A percentile compares a stretch with the other conserved stretches of the same genome.
Evolutionary conservation across 2,888 invertebrate genomes (phyloP).

Genomic region (Trichogramma evanescens): DNA sequence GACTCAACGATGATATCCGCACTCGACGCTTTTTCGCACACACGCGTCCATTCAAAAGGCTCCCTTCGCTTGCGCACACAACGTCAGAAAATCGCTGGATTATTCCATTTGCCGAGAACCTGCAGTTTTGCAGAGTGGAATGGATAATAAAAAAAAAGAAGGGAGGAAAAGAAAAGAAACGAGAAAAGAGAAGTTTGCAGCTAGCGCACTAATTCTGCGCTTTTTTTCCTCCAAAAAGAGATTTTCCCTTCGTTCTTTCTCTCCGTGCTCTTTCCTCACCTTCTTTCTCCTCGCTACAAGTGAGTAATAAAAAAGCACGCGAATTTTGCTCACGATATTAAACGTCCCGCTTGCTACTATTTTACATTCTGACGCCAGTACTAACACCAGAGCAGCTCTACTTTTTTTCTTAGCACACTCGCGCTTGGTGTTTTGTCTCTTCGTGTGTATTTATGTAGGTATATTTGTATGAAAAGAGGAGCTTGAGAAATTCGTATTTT

Average conservation of each 20-base stretch:
- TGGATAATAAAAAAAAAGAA: slow-evolving; percentile 3
- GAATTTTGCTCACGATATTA: slow-evolving; percentile 17
- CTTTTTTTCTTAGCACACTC: background rate
- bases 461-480: too few species aligned
- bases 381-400: background rate
- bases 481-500: background rate
- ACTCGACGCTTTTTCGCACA: background rate
- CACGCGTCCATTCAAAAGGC: background rate
- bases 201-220: slow-evolving; percentile 18
- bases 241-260: slow-evolving; percentile 5
- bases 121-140: background rate
- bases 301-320: slow-evolving; percentile 12
- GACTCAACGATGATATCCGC: slow-evolving; percentile 15
- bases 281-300: background rate
- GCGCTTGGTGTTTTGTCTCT: background rate
- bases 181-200: slow-evolving; percentile 7
- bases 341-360: slow-evolving; percentile 13
- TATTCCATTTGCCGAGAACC: slow-evolving; percentile 21
- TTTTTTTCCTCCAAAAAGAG: slow-evolving; percentile 11
- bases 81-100: slow-evolving; percentile 22
- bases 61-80: slow-evolving; percentile 7
- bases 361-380: slow-evolving; percentile 11
- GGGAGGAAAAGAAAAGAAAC: background rate
- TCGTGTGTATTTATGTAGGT: too few species aligned
- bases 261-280: background rate